Base-by-base conservation (phyloP, 1,140 invertebrate species). In the Drosophila mayri region DNA sequence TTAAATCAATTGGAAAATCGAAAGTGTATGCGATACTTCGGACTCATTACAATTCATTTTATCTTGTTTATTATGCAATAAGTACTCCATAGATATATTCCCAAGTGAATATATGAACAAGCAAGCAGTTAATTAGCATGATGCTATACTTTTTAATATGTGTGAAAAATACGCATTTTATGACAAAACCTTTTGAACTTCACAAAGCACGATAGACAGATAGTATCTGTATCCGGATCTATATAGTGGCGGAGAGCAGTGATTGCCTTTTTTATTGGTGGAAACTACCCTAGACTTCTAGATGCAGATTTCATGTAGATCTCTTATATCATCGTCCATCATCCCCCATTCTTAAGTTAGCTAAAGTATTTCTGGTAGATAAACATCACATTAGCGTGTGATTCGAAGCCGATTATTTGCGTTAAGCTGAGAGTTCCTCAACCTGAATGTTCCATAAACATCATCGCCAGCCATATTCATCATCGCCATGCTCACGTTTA, bases 321-420 rank as follows among this genome's bases (percentile, higher is more conserved):
- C 40, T 47, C 46, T 52, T 43, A 44, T 57, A 74, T 59, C 73
- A 44, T 40, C 49, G 49, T 59, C 38, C 50, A 38, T 55, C 43
- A 75, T 62, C 76, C 44, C 47, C 68, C 32, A 38, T 55, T 22
- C 35, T 25, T 49, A 38, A 46, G 59, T 47, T 46, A 44, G 47
- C 35, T 38, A 54, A 28, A 76, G 59, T 71, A 72, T 63, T 38
- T 62, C 37, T 55, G 50, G 25, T 37, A 67, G 81, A 84, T 84
- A 84, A 76, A 50, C 72, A 84, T 84, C 81, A 84, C 81, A 84
- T 84, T 84, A 84, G 76, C 57, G 62, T 72, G 81, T 55, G 50
- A 84, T 84, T 80, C 63, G 64, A 76, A 83, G 80, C 80, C 80
- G 80, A 83, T 83, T 83, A 83, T 76, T 43, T 37, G 20, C 18